Base-by-base conservation (phyloP, 2,888 invertebrate species). In the Coremacera marginata region DNA sequence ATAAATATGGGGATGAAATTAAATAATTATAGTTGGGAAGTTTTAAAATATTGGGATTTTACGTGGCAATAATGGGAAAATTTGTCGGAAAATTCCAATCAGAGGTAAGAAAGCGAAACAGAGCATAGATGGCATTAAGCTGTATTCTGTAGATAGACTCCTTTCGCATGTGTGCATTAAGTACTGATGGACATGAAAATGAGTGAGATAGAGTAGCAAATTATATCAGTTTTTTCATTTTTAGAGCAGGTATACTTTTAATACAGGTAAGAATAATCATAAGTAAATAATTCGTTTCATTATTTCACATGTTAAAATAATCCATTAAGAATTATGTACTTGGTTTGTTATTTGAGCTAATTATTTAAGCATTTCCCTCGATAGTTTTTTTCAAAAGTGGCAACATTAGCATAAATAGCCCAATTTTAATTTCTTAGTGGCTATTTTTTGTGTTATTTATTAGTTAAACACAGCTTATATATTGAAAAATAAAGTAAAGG, bases 31-130 rank as follows among this genome's bases (percentile, higher is more conserved):
- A 25, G 11, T 9, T 19, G 68, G 51, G 22, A 71, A 60, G 44
- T 71, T 60, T 60, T 19, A 11, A 16, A 9, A 62, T 25, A 27
- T 8, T 27, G 62, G 62, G 62, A 71, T 57, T 71, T 57, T 57
- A 14, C 71, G 16, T n/a, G n/a, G 11, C 5, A 8, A 1, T 11
- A 52, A 3, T 5, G 55, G 70, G 68, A 22, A 49, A 44, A 51
- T 31, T 31, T 31, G 27, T 16, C 4, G 9, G 1, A 9, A 14
- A 5, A 52, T 52, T 19, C 52, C 37, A 37, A 37, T 19, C 9
- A 19, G 8, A 52, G 16, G 1, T 52, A 5, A 8, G 1, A 52
- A 52, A 9, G 52, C 52, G 52, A 52, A 19, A 52, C 9, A 52
- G 16, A 51, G 31, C 19, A 16, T 2, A 52, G 3, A 16, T 5